These are phyloP conservation scores for Meloidogyne exigua DNA, from an alignment of 1,140 invertebrate genomes.

Conservation along the genomic window DNA sequence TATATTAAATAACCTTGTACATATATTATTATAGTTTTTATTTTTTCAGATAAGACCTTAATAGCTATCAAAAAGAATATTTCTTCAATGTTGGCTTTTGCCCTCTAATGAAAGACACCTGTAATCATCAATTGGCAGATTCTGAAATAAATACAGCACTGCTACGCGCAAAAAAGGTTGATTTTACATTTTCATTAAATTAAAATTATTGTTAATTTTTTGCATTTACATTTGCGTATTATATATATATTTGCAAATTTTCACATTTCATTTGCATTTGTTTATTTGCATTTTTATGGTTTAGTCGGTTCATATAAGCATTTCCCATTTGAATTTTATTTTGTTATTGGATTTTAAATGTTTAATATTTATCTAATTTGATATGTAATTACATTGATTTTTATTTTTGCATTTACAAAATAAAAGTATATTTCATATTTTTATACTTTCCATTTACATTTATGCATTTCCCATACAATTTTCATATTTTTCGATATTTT, in stretches of 20 bases:
- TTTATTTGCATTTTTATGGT: conserved; percentile 18
- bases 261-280: conserved; percentile 26
- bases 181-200: conserved; percentile 15
- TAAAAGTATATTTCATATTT: conserved; percentile 14
- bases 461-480: conserved; percentile 29
- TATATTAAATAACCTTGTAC: no score
- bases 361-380: conserved; percentile 2
- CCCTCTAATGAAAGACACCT: conserved; percentile 35
- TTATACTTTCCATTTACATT: conserved; percentile 4
- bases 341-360: conserved; percentile 5
- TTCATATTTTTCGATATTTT: conserved; percentile 20
- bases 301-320: conserved; percentile 9
- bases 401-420: conserved; percentile 2
- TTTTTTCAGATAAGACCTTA: background rate
- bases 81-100: conserved; percentile 37
- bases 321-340: background rate
- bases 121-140: conserved; percentile 22
- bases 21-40: no score
- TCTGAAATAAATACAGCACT: conserved; percentile 45
- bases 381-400: background rate
- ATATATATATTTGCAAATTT: conserved; percentile 22
- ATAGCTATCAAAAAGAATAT: background rate
- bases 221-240: conserved; percentile 20
- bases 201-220: conserved; percentile 12
- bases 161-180: conserved; percentile 52